phyloP scores from a whole-genome alignment of 2,113 vertebrate species.

The Equus quagga region DNA sequence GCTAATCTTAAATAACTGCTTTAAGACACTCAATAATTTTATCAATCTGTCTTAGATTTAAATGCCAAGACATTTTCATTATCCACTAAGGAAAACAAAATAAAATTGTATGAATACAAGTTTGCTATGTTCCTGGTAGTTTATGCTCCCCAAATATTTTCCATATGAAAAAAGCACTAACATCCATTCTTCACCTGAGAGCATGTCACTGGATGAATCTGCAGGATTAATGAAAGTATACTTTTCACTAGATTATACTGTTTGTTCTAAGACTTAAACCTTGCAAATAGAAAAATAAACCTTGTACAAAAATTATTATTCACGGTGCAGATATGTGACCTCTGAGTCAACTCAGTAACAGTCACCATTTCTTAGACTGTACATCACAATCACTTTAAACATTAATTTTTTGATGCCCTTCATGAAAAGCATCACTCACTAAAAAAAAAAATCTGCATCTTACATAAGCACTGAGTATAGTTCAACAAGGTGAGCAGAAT shows the following conservation, averaged over 20 bases:
- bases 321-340: not conserved
- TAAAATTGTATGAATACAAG: not conserved
- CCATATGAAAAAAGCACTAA: not conserved
- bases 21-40: not conserved
- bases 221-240: not conserved
- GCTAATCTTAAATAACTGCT: conserved; percentile 27
- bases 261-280: conserved; percentile 29
- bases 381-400: not conserved
- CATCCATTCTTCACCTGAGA: not conserved
- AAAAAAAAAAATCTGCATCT: not conserved
- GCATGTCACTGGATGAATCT: not conserved
- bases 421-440: not conserved
- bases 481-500: not conserved
- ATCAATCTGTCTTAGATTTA: conserved; percentile 33
- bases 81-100: conserved; percentile 22
- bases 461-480: not conserved
- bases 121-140: not conserved
- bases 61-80: conserved; percentile 45
- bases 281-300: not conserved
- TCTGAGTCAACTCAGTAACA: not conserved
- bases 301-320: not conserved
- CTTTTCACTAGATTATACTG: not conserved
- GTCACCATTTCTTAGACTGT: not conserved
- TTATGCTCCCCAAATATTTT: not conserved
- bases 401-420: not conserved